These are phyloP conservation scores for Drosophila parabipectinata DNA, from an alignment of 1,140 invertebrate species.

Conservation along the genomic window DNA sequence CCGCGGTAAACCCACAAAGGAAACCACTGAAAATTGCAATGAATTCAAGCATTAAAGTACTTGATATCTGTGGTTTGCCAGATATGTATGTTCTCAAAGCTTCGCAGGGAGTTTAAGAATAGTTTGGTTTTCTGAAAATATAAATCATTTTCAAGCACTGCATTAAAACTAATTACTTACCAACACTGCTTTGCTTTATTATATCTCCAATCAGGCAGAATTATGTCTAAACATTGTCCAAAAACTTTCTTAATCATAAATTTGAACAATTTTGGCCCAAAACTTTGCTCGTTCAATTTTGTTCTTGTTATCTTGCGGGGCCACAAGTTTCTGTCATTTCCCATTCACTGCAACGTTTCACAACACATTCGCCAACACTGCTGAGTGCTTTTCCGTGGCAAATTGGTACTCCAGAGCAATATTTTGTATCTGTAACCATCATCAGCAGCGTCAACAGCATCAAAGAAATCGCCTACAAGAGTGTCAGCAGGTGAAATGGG, in stretches of 20 bases:
- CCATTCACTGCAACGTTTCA: conserved; percentile 22
- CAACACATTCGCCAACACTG: conserved; percentile 34
- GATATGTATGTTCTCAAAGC: background rate
- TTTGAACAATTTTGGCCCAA: conserved; percentile 11
- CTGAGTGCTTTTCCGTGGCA: conserved; percentile 1
- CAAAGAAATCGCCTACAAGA: conserved; percentile 23
- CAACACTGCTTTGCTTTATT: too few species aligned
- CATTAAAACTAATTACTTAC: background rate
- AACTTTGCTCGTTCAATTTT: conserved; percentile 9
- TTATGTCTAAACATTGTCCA: too few species aligned
- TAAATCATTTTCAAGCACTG: background rate
- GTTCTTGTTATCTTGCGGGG: background rate
- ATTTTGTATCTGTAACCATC: conserved; percentile 33
- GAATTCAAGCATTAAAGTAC: conserved; percentile 28
- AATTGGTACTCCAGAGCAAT: conserved; percentile 27
- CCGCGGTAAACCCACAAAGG: conserved; percentile 1
- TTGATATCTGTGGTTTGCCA: conserved; percentile 25
- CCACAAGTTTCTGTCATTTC: conserved; percentile 12
- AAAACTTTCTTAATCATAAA: background rate
- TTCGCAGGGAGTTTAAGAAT: too few species aligned
- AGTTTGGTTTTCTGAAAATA: background rate
- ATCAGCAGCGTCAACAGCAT: conserved; percentile 14
- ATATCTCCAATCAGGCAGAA: too few species aligned
- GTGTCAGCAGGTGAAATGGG: conserved; percentile 29
- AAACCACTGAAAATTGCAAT: conserved; percentile 9